Base-by-base conservation (phyloP, 1,140 invertebrate genomes). In the Melitaea cinxia region DNA sequence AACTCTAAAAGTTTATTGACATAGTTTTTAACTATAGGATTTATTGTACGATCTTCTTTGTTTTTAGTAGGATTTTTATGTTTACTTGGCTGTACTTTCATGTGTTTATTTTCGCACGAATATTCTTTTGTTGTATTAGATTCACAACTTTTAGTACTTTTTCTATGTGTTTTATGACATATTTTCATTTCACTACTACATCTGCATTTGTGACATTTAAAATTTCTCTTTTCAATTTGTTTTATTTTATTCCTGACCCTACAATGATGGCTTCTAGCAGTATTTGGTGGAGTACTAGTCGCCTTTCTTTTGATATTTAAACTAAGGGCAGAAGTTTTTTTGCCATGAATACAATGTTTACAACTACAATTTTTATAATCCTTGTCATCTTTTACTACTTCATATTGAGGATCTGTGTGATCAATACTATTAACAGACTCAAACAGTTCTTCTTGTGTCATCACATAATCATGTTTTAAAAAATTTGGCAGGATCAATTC, bases 1-100 rank as follows among this genome's bases (percentile, higher is more conserved):
- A 93, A 86, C 42, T 77, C 77, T 26, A 93, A 71, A 39, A 93
- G 71, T 75, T 90, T 91, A 52, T 90, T 86, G 9, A 93, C 83
- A 70, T 93, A 92, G 14, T 76, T 79, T 69, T 91, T 82, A 23
- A 93, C 69, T 21, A 80, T 30, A 24, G 88, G 86, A 70, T 88
- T 81, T 24, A 89, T 57, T 15, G 67, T 65, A 42, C 37, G 30
- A 4, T 35, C 42, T 0, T 15, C 42, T 0, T 23, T 28, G 55
- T n/a, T 19, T 61, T 61, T 67, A 19, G n/a, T 57, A 55, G 12
- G 21, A n/a, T 49, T 66, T 54, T n/a, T 33, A 53, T 15, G 37
- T 52, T 49, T 72, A 10, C 50, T 33, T 23, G 55, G 35, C 49
- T 24, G 14, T 39, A 37, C 50, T 23, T 24, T 14, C 26, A 15